Evolutionary conservation across 2,113 vertebrate species (phyloP), one percentile per base, ranked within the genome.

Genomic region (Phylloscopus trochiloides): DNA sequence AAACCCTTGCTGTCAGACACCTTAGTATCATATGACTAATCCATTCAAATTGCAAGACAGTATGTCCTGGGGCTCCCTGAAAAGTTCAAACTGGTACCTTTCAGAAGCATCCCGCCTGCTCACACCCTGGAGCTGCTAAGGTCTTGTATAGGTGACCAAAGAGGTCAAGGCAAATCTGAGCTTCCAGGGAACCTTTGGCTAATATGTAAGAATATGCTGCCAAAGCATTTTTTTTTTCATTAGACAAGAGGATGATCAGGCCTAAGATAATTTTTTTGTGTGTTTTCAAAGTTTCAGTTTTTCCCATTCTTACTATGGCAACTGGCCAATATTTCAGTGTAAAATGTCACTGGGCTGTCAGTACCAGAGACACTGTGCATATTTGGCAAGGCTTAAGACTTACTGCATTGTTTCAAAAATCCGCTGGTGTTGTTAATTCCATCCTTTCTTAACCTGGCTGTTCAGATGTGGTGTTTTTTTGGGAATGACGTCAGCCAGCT

Each of bases 221-320:
- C 81, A 95, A 86, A 93, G 18, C 13, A 50, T 82, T 87, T 90
- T 87, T 90, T 87, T 34, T 88, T 95, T 91, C 47, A 62, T 86
- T 82, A 76, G 38, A 47, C 50, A 73, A 42, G 17, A 82, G 47
- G 29, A 58, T 5, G 17, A 82, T 86, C 50, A 88, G 45, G 67
- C 5, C 14, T 42, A 24, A 94, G 78, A 70, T 76, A 84, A 75
- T 40, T 57, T 34, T 75, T 92, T 54, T 18, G 34, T 14, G 8
- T 61, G 22, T 62, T 91, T 84, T 85, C 58, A 38, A 5, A 82
- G 34, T 68, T 92, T 17, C 45, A 76, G 11, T 29, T 92, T 95
- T 79, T 61, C 54, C 26, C 26, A 42, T 57, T 88, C 45, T 78
- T 79, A 24, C 43, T 54, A 5, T 51, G 58, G 90, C 9, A 14